These are phyloP conservation scores for Hippasteria phrygiana DNA, from an alignment of 53 echinoderm and acorn worm species.

Conservation along the genomic window DNA sequence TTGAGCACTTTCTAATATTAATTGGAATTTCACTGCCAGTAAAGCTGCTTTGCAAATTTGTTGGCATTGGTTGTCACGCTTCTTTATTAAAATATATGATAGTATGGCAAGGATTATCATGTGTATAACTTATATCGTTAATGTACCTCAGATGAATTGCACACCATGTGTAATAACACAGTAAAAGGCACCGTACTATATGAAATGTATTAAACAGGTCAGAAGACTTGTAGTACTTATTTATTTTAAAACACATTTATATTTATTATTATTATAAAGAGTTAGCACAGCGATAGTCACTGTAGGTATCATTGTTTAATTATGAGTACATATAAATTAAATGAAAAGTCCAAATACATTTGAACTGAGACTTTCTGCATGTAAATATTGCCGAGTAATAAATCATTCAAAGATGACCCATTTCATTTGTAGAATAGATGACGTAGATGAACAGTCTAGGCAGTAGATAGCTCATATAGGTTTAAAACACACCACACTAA, in stretches of 20 bases:
- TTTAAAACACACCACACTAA: neutral
- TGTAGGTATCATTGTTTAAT: constrained; percentile 51
- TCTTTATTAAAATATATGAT: constrained; percentile 10
- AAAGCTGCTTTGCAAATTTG: neutral
- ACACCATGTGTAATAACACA: constrained; percentile 36
- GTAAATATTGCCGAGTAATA: constrained; percentile 60
- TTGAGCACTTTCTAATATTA: neutral
- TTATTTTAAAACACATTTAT: constrained; percentile 63
- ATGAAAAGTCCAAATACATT: constrained; percentile 24
- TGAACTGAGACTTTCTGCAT: constrained; percentile 55
- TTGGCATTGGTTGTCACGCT: neutral
- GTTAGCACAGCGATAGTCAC: constrained; percentile 22
- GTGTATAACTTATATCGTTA: constrained; percentile 44
- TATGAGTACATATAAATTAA: constrained; percentile 1
- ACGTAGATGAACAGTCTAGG: constrained; percentile 7
- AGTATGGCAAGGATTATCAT: constrained; percentile 11
- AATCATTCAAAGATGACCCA: constrained; percentile 17
- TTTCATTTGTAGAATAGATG: constrained; percentile 55
- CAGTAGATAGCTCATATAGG: constrained; percentile 18
- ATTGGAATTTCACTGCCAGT: constrained; percentile 50
- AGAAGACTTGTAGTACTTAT: constrained; percentile 62
- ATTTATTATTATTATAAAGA: constrained; percentile 62
- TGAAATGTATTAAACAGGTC: constrained; percentile 56
- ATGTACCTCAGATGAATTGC: constrained; percentile 51
- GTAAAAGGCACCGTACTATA: constrained; percentile 50